phyloP scores from a whole-genome alignment of 2,888 invertebrate genomes.

The Microplitis manilae region DNA sequence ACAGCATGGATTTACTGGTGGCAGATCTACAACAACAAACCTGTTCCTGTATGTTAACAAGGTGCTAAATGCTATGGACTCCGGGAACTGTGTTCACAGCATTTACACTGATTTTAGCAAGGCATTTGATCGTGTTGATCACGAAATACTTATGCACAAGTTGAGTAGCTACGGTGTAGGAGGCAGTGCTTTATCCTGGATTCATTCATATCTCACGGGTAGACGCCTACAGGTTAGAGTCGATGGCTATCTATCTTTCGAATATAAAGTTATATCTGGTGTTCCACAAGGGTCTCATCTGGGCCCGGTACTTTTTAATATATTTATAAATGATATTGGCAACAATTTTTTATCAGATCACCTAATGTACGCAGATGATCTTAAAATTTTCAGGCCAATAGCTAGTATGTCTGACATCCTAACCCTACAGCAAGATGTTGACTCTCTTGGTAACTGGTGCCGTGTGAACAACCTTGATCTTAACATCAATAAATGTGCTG shows the following conservation, averaged over 20 bases:
- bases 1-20: conserved; percentile 2
- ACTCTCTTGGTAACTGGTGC: not conserved
- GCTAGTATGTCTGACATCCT: not conserved
- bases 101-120: not conserved
- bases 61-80: not conserved
- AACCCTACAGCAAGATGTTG: not conserved
- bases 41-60: not conserved
- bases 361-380: not conserved
- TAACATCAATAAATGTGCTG: not conserved
- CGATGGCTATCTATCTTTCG: not conserved
- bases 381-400: not conserved
- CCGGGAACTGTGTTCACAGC: not conserved
- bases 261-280: not conserved
- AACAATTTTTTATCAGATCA: not conserved
- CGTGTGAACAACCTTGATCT: not conserved
- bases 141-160: not conserved
- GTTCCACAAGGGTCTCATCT: not conserved
- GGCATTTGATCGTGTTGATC: not conserved
- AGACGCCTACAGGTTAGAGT: not conserved
- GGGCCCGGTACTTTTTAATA: not conserved
- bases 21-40: not conserved
- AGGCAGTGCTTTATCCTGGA: not conserved
- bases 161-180: not conserved
- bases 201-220: not conserved
- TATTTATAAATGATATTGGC: not conserved